phyloP scores from a whole-genome alignment of 1,140 invertebrate genomes.

The Macrocentrus cingulum region DNA sequence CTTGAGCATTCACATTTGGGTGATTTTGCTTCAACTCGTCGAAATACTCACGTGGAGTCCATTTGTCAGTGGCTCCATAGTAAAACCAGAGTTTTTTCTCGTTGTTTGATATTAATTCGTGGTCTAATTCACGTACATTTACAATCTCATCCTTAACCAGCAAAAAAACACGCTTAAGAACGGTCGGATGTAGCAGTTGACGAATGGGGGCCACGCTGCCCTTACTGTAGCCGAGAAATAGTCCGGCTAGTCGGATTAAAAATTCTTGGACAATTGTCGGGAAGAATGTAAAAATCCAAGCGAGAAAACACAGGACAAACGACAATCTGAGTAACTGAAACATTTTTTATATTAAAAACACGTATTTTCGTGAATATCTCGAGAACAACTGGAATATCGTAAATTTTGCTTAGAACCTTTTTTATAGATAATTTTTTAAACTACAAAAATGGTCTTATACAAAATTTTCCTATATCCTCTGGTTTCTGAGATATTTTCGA shows the following conservation, averaged over 20 bases:
- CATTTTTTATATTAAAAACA: not conserved
- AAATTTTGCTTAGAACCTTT: no score
- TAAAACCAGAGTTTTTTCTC: constrained; percentile 70
- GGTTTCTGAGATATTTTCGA: no score
- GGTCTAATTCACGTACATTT: constrained; percentile 62
- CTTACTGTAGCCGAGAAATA: constrained; percentile 54
- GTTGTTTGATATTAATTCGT: constrained; percentile 59
- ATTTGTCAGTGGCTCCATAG: constrained; percentile 74
- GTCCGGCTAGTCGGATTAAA: constrained; percentile 60
- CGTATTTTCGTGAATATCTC: no score
- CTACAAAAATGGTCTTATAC: no score
- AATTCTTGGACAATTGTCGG: constrained; percentile 60
- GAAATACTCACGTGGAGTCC: constrained; percentile 73
- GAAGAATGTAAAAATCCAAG: constrained; percentile 64
- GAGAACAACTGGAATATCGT: no score
- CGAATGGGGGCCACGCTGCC: constrained; percentile 52
- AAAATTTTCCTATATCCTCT: no score
- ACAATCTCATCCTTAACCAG: constrained; percentile 68
- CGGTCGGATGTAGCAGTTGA: constrained; percentile 59
- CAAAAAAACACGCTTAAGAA: constrained; percentile 62
- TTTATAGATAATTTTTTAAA: no score
- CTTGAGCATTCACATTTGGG: constrained; percentile 65
- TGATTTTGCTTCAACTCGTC: constrained; percentile 63
- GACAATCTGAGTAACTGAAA: constrained; percentile 55
- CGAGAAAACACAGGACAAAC: constrained; percentile 60